phyloP scores from a whole-genome alignment of 2,888 invertebrate genomes.

The Rhabditoides inermis region DNA sequence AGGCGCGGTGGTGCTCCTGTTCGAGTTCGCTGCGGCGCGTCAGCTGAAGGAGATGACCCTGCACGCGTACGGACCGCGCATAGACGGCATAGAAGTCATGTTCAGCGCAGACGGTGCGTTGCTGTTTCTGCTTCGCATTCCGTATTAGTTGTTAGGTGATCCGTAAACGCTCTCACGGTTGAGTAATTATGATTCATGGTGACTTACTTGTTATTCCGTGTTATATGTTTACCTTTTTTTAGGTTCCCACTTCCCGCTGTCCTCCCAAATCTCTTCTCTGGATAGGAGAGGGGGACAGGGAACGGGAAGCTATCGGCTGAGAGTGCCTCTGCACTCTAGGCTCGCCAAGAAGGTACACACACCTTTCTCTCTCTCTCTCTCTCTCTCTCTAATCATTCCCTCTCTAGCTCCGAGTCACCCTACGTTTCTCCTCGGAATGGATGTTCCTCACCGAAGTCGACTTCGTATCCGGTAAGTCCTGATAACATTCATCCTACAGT shows the following conservation, averaged over 20 bases:
- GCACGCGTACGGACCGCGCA: slow-evolving; percentile 76
- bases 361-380: no score
- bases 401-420: slow-evolving; percentile 28
- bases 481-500: no score
- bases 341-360: slow-evolving; percentile 18
- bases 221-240: no score
- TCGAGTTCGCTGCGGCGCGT: slow-evolving; percentile 78
- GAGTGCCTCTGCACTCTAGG: slow-evolving; percentile 29
- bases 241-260: slow-evolving; percentile 22
- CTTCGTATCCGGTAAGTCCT: slow-evolving; percentile 70
- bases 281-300: slow-evolving; percentile 14
- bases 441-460: slow-evolving; percentile 80
- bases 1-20: slow-evolving; percentile 63
- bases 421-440: slow-evolving; percentile 71
- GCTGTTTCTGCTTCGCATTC: no score
- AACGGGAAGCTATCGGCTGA: slow-evolving; percentile 18
- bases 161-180: no score
- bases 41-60: slow-evolving; percentile 76
- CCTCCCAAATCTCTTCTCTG: slow-evolving; percentile 28
- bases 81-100: slow-evolving; percentile 64
- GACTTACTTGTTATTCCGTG: no score
- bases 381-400: no score
- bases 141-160: no score
- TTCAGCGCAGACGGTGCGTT: slow-evolving; percentile 19
- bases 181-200: no score